Percentiles rank a stretch among this genome's conserved stretches.
Evolutionary conservation across 2,113 vertebrate genomes (phyloP).

Genomic region (Tachuris rubrigastra): DNA sequence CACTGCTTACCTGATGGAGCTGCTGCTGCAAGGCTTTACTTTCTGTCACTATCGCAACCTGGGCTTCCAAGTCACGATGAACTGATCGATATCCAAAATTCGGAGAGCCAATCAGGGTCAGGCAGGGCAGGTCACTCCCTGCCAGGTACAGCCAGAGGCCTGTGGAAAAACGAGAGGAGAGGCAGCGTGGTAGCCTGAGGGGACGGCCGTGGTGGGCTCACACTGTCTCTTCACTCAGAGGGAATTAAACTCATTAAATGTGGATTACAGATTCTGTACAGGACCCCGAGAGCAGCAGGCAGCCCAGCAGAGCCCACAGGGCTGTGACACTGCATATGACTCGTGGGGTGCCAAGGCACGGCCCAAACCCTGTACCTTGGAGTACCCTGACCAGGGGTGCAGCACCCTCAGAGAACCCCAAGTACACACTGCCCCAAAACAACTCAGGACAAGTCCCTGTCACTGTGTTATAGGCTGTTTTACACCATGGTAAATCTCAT

Average conservation of each 20-base stretch:
- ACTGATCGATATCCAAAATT: slow-evolving; percentile 98
- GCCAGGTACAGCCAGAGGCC: slow-evolving; percentile 96
- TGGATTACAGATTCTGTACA: background rate
- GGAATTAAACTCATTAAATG: rapidly evolving
- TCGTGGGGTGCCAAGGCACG: background rate
- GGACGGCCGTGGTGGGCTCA: background rate
- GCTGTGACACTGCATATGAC: too few species aligned
- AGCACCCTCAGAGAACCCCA: background rate
- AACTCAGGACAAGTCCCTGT: background rate
- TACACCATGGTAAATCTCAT: background rate
- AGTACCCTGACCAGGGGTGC: background rate
- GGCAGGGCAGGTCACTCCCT: slow-evolving; percentile 87
- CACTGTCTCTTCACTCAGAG: background rate
- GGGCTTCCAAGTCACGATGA: slow-evolving; percentile 95
- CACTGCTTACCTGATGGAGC: slow-evolving; percentile 84
- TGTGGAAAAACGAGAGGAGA: slow-evolving; percentile 63
- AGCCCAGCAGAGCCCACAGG: background rate
- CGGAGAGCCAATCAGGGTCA: slow-evolving; percentile 95
- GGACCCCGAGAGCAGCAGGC: background rate
- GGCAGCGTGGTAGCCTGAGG: background rate
- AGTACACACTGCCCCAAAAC: background rate
- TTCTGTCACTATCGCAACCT: slow-evolving; percentile 93
- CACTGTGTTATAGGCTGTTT: background rate
- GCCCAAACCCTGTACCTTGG: rapidly evolving
- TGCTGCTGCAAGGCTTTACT: slow-evolving; percentile 87